A percentile compares a stretch with the other conserved stretches of the same genome.
phyloP scores from a whole-genome alignment of 2,888 invertebrate species.

The Hesperia comma region DNA sequence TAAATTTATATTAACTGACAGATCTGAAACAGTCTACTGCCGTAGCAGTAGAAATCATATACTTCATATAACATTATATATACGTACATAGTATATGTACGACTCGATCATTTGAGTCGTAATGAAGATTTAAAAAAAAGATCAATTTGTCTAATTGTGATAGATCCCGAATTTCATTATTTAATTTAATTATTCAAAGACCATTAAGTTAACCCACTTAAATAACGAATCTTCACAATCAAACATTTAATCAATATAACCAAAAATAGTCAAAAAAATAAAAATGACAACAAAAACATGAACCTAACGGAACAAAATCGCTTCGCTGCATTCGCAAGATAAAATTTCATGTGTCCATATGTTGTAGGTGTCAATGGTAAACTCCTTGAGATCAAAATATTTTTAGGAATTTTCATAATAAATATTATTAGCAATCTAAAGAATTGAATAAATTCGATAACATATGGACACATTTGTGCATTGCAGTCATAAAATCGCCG shows the following conservation, averaged over 20 bases:
- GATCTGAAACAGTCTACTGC: constrained; percentile 73
- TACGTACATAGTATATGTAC: constrained; percentile 24
- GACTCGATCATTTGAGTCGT: constrained; percentile 9
- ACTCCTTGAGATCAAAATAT: constrained; percentile 22
- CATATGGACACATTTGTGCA: constrained; percentile 65
- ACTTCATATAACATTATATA: constrained; percentile 19
- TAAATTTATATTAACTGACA: constrained; percentile 82
- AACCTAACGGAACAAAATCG: constrained; percentile 35
- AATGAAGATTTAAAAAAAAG: constrained; percentile 33
- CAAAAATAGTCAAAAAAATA: not conserved
- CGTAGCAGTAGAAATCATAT: constrained; percentile 50
- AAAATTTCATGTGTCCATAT: constrained; percentile 35
- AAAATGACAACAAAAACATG: constrained; percentile 6
- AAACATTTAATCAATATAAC: constrained; percentile 5
- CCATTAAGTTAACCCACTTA: not conserved
- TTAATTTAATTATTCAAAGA: not conserved
- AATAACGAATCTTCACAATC: constrained; percentile 6
- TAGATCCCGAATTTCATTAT: not conserved
- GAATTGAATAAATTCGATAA: constrained; percentile 20
- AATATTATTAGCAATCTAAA: constrained; percentile 2
- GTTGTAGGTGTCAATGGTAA: not conserved
- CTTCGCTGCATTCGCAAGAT: constrained; percentile 38
- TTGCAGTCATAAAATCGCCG: constrained; percentile 65
- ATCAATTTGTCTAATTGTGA: constrained; percentile 24
- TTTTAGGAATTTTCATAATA: constrained; percentile 20